Evolutionary conservation across 2,113 vertebrate species (phyloP), one percentile per base, ranked within the genome.

Genomic region (Catharus bicknelli): DNA sequence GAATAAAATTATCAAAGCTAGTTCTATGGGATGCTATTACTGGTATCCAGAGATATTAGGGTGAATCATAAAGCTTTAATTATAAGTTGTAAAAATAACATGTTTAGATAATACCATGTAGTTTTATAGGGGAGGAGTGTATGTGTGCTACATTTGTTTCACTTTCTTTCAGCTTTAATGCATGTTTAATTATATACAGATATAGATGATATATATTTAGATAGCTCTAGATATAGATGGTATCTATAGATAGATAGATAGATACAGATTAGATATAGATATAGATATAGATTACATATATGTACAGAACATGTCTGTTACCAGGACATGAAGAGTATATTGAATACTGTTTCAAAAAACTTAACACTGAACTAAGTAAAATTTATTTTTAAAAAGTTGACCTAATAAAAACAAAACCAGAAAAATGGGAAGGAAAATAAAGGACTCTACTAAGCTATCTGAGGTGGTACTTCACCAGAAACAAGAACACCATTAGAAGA

Each of bases 111-210:
- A 55, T 38, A 22, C 1, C 2, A 19, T 2, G 2, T 19, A 40
- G 5, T 55, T 79, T 79, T 74, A 57, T 0, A 1, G 2, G 13
- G 10, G 14, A 30, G 27, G 7, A 5, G 5, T 16, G 9, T 30
- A 13, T 27, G 18, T 7, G 3, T 63, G 7, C 57, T 50, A 17
- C 2, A 38, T 54, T 75, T 45, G 2, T 67, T 75, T 63, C 0
- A 48, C 67, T 83, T 90, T 30, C 5, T 83, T 79, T 72, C 10
- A 2, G 13, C 13, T 72, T 93, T 55, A 72, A 51, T 45, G 7
- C 9, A 22, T 50, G 43, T 76, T 72, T 75, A 63, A 10, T 53
- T 79, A 58, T 18, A 43, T 26, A 78, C 3, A 74, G 7, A 67
- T 3, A 50, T 17, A 23, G 16, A 45, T 25, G 11, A 22, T 22